Evolutionary conservation across 2,797 vertebrate genomes (phyloP).

Genomic region (Protosalanx chinensis): DNA sequence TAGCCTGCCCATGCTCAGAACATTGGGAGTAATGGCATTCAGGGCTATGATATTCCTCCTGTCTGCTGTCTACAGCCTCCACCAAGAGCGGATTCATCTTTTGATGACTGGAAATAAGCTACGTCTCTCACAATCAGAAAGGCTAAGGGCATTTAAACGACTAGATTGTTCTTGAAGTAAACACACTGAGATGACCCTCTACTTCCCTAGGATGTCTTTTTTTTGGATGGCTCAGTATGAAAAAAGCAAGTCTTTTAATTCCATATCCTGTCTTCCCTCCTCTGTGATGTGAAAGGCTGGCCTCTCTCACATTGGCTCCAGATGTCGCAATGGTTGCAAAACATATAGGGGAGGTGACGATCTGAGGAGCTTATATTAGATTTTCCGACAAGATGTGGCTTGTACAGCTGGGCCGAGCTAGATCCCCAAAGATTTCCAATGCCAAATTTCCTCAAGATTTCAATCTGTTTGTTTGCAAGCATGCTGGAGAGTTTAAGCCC

Average conservation of each 20-base stretch:
- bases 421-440: slow-evolving; percentile 39
- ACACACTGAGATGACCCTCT: slow-evolving; percentile 18
- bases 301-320: slow-evolving; percentile 60
- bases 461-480: slow-evolving; percentile 58
- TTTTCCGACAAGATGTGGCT: slow-evolving; percentile 57
- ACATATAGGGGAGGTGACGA: slow-evolving; percentile 43
- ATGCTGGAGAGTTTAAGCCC: slow-evolving; percentile 61
- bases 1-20: slow-evolving; percentile 48
- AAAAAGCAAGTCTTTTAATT: slow-evolving; percentile 35
- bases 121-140: slow-evolving; percentile 8
- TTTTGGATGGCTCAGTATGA: slow-evolving; percentile 21
- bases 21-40: slow-evolving; percentile 55
- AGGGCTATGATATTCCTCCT: slow-evolving; percentile 47
- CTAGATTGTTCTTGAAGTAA: slow-evolving; percentile 41
- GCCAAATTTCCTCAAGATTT: slow-evolving; percentile 56
- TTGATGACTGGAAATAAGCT: slow-evolving; percentile 44
- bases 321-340: slow-evolving; percentile 55
- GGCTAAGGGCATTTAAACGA: slow-evolving; percentile 42
- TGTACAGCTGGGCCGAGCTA: slow-evolving; percentile 60
- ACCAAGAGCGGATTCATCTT: slow-evolving; percentile 30
- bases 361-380: slow-evolving; percentile 48
- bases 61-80: slow-evolving; percentile 45
- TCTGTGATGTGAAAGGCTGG: slow-evolving; percentile 43
- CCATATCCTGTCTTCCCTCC: slow-evolving; percentile 20
- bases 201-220: slow-evolving; percentile 16